Percentiles rank a stretch among this genome's conserved stretches.
Conservation (phyloP, 1,140 invertebrate species). For the Periplaneta americana region DNA sequence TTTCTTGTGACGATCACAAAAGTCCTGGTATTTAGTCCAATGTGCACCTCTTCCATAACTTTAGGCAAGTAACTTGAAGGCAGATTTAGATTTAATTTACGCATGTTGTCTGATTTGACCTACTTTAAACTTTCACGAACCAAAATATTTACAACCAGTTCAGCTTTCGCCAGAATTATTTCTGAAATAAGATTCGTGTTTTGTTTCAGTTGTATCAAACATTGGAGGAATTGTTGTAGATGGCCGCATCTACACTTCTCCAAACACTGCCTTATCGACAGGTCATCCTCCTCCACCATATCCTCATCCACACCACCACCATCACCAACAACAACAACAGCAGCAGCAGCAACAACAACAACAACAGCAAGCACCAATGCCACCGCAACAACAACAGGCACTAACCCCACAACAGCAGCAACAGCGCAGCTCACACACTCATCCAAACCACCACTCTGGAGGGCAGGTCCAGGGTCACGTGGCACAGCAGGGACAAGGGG, state of each 20-base stretch:
- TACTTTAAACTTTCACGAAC: too few species aligned
- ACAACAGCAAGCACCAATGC: constrained; percentile 32
- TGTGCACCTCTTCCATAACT: too few species aligned
- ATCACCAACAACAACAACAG: constrained; percentile 25
- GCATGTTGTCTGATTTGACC: too few species aligned
- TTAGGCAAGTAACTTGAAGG: too few species aligned
- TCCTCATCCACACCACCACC: constrained; percentile 27
- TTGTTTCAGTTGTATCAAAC: constrained; percentile 54
- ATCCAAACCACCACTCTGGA: neutral
- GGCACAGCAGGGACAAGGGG: constrained; percentile 13
- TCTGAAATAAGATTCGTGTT: neutral
- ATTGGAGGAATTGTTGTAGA: constrained; percentile 73
- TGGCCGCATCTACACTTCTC: constrained; percentile 50
- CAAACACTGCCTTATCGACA: constrained; percentile 27
- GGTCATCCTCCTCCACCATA: constrained; percentile 28
- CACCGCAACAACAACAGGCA: constrained; percentile 29
- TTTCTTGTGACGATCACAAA: too few species aligned
- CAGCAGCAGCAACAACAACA: constrained; percentile 29
- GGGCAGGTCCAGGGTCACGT: neutral
- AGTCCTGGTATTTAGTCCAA: too few species aligned
- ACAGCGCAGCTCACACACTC: constrained; percentile 13
- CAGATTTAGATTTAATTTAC: too few species aligned
- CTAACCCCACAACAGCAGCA: constrained; percentile 31
- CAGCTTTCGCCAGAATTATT: too few species aligned
- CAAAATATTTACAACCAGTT: too few species aligned